A percentile compares a stretch with the other conserved stretches of the same genome.
These are phyloP conservation scores for Phymatocera aterrima DNA, from an alignment of 2,888 invertebrate species.

Conservation along the genomic window DNA sequence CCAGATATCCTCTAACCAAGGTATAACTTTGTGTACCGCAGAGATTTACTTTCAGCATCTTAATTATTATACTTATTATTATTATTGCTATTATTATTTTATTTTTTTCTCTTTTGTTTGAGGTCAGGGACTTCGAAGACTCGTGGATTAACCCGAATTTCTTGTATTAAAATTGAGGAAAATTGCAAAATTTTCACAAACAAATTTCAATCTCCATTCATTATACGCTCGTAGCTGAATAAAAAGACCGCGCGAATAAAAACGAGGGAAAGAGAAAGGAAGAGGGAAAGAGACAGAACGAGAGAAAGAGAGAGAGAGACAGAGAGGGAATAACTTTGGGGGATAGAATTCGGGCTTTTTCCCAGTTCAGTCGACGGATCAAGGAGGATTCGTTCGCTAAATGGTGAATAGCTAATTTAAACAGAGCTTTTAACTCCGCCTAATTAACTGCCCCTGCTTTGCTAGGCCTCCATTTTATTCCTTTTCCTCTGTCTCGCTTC, in stretches of 20 bases:
- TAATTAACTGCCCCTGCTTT: slow-evolving; percentile 60
- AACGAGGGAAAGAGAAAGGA: neutral
- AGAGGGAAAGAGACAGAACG: neutral
- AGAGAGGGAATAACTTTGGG: slow-evolving; percentile 36
- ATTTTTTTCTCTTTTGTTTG: too few relatives aligned
- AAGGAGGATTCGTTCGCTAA: slow-evolving; percentile 54
- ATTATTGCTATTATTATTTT: too few relatives aligned
- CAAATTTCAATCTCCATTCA: neutral
- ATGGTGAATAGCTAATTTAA: slow-evolving; percentile 62
- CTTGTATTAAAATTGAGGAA: too few relatives aligned
- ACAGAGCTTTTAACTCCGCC: slow-evolving; percentile 62
- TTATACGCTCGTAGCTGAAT: neutral
- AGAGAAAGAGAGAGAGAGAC: slow-evolving; percentile 17
- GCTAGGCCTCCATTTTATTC: slow-evolving; percentile 31
- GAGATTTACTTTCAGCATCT: too few relatives aligned
- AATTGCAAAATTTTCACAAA: too few relatives aligned
- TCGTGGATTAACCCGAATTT: too few relatives aligned
- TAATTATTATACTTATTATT: neutral
- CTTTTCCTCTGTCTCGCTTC: neutral
- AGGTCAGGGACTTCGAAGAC: too few relatives aligned
- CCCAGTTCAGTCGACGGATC: slow-evolving; percentile 33
- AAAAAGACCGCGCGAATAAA: too few relatives aligned
- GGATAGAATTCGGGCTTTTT: slow-evolving; percentile 1
- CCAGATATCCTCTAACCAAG: too few relatives aligned
- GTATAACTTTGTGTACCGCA: too few relatives aligned